Percentiles rank a stretch among this genome's conserved stretches.
Evolutionary conservation across 2,113 vertebrate genomes (phyloP).

Genomic region (Corythornis madagascariensis): DNA sequence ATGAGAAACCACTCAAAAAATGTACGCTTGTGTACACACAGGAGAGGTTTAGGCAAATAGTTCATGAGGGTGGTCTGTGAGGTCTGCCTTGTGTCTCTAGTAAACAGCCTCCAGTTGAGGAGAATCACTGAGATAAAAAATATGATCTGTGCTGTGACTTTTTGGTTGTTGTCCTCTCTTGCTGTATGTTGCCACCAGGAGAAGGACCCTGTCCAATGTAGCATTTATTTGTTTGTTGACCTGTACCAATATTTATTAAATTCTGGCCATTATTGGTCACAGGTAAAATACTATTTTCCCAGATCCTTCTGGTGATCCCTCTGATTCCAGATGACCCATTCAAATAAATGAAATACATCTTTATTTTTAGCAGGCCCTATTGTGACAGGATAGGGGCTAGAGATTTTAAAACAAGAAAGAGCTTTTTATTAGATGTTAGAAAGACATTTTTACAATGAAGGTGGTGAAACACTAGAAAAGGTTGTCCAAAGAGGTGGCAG

Average conservation of each 20-base stretch:
- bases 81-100: background rate
- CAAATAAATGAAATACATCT: background rate
- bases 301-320: background rate
- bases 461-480: background rate
- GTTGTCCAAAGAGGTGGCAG: background rate
- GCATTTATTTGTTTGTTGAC: background rate
- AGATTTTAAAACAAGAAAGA: background rate
- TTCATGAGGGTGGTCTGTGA: background rate
- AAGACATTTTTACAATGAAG: background rate
- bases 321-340: background rate
- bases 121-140: background rate
- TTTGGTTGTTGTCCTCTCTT: background rate
- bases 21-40: fast-evolving
- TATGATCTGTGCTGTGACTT: fast-evolving
- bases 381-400: background rate
- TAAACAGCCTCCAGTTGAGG: background rate
- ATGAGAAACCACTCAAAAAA: background rate
- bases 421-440: background rate
- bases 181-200: background rate
- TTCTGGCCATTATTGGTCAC: background rate
- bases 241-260: background rate
- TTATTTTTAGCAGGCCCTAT: background rate
- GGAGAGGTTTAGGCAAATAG: background rate
- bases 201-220: background rate
- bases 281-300: background rate